Conservation (phyloP, 1,140 invertebrate species). For the Meloidogyne exigua region DNA sequence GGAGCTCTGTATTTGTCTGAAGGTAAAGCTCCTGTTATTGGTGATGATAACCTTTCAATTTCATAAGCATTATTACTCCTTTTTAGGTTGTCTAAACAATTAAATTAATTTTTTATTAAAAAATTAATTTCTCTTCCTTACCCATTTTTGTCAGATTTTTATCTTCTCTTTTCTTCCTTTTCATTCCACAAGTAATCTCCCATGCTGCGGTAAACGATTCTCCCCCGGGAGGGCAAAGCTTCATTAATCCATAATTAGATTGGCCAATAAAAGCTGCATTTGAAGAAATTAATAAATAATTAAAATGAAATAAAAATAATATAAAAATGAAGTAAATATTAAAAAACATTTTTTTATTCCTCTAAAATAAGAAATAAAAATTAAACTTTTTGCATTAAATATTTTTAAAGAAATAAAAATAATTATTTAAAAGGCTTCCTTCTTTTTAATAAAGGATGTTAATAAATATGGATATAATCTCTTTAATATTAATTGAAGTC, state of each 20-base stretch:
- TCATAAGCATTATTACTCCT: not conserved
- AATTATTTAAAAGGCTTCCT: too few relatives aligned
- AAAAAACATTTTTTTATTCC: not conserved
- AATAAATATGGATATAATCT: too few relatives aligned
- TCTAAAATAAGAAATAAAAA: too few relatives aligned
- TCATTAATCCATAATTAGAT: slow-evolving; percentile 36
- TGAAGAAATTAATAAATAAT: slow-evolving; percentile 1
- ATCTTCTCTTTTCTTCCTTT: slow-evolving; percentile 33
- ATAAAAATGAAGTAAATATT: not conserved
- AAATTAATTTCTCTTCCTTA: too few relatives aligned
- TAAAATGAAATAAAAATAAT: not conserved
- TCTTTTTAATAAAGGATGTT: too few relatives aligned
- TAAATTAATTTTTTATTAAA: too few relatives aligned
- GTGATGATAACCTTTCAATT: not conserved
- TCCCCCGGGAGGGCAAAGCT: slow-evolving; percentile 50
- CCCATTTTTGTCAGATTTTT: not conserved
- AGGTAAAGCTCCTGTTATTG: not conserved
- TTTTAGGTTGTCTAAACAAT: not conserved
- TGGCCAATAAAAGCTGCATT: slow-evolving; percentile 8
- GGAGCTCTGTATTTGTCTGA: slow-evolving; percentile 21
- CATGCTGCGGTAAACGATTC: slow-evolving; percentile 49
- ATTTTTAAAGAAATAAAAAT: too few relatives aligned
- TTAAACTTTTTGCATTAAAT: too few relatives aligned
- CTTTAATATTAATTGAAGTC: too few relatives aligned
- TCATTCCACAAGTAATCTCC: slow-evolving; percentile 54